These are phyloP conservation scores for Antennarius striatus DNA, from an alignment of 2,113 vertebrate genomes.

Conservation along the genomic window DNA sequence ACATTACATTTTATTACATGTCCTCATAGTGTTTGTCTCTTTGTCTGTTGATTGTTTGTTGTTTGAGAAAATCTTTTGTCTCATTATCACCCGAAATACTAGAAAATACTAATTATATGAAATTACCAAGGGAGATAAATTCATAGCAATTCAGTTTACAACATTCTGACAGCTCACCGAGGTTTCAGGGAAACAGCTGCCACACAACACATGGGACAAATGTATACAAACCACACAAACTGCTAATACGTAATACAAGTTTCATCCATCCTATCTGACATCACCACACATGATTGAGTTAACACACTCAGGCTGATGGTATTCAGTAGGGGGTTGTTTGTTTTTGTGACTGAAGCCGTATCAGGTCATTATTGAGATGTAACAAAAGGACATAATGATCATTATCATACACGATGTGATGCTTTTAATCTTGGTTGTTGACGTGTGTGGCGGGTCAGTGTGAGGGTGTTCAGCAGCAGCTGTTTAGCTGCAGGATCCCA, in stretches of 20 bases:
- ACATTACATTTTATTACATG: too few species aligned
- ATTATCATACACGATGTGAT: not conserved
- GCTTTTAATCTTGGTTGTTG: slow-evolving; percentile 16
- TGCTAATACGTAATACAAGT: not conserved
- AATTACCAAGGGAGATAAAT: too few species aligned
- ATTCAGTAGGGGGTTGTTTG: slow-evolving; percentile 12
- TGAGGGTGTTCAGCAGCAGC: slow-evolving; percentile 35
- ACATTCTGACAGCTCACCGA: slow-evolving; percentile 30
- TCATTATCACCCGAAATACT: too few species aligned
- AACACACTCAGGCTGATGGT: slow-evolving; percentile 19
- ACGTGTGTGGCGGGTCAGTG: slow-evolving; percentile 11
- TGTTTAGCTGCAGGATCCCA: slow-evolving; percentile 16
- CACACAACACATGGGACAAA: not conserved
- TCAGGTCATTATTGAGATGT: not conserved
- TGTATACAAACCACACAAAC: slow-evolving; percentile 11
- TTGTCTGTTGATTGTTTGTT: too few species aligned
- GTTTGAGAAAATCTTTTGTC: too few species aligned
- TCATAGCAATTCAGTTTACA: slow-evolving; percentile 2
- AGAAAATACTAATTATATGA: too few species aligned
- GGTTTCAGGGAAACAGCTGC: slow-evolving; percentile 3
- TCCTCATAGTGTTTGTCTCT: too few species aligned
- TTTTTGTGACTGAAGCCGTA: slow-evolving; percentile 4
- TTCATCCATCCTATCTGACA: slow-evolving; percentile 17
- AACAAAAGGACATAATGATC: not conserved
- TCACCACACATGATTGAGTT: slow-evolving; percentile 11